Evolutionary conservation across 2,888 invertebrate species (phyloP).

Genomic region (Drosophila peninsularis): DNA sequence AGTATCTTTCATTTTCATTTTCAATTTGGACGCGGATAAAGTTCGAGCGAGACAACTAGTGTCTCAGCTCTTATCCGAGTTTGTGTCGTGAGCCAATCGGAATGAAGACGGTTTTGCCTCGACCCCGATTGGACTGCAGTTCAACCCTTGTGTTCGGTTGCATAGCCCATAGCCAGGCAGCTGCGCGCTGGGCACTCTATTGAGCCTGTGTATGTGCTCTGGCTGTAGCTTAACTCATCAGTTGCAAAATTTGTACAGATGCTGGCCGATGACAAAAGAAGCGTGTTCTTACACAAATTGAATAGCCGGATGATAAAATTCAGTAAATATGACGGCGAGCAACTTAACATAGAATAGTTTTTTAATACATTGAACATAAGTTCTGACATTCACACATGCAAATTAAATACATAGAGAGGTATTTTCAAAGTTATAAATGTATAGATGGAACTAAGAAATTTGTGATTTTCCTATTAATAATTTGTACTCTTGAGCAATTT

Average conservation of each 20-base stretch:
- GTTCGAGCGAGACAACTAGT: constrained; percentile 66
- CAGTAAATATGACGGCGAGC: constrained; percentile 10
- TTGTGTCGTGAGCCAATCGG: constrained; percentile 49
- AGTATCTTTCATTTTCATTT: constrained; percentile 65
- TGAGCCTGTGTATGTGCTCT: constrained; percentile 24
- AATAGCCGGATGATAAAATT: constrained; percentile 21
- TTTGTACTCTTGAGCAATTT: too few relatives aligned
- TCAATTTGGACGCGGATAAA: constrained; percentile 65
- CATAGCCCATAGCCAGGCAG: constrained; percentile 22
- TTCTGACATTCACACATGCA: background rate
- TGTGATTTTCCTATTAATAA: background rate
- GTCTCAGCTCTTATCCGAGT: constrained; percentile 56
- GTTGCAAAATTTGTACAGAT: constrained; percentile 52
- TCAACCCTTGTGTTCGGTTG: constrained; percentile 48
- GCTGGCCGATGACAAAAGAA: constrained; percentile 37
- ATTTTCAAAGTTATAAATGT: background rate
- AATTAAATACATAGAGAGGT: background rate
- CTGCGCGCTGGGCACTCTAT: constrained; percentile 32
- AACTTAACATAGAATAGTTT: background rate
- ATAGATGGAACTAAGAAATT: background rate
- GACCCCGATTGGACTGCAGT: constrained; percentile 36
- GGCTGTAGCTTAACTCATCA: constrained; percentile 31
- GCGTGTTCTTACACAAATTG: constrained; percentile 31
- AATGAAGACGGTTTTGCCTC: constrained; percentile 22
- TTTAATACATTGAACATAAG: background rate